These are phyloP conservation scores for Rhagonycha fulva DNA, from an alignment of 2,888 invertebrate species.

Conservation along the genomic window DNA sequence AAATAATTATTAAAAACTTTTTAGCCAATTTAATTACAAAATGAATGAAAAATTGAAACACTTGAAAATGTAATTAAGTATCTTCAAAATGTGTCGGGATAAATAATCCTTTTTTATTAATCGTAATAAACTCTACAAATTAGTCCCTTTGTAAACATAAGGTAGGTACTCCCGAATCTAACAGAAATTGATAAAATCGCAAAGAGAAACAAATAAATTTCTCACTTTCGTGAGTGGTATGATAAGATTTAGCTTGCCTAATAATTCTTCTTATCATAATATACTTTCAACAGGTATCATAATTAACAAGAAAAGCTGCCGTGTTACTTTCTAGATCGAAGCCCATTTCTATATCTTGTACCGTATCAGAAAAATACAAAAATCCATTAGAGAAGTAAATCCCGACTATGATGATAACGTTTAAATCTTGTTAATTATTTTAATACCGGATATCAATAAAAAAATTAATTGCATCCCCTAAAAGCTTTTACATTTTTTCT, in stretches of 20 bases:
- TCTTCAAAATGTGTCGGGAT: too few relatives aligned
- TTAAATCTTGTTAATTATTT: background rate
- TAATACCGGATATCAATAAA: background rate
- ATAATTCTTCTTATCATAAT: background rate
- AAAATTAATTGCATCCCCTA: background rate
- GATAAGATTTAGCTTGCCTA: background rate
- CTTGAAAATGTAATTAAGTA: too few relatives aligned
- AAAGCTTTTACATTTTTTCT: background rate
- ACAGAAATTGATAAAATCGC: background rate
- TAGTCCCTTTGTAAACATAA: background rate
- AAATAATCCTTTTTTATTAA: too few relatives aligned
- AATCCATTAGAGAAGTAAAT: background rate
- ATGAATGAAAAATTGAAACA: too few relatives aligned
- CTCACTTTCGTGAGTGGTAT: background rate
- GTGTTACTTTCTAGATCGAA: background rate
- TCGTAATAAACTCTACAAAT: too few relatives aligned
- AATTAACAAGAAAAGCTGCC: background rate
- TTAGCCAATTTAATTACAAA: too few relatives aligned
- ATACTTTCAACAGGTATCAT: background rate
- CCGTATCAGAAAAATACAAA: background rate
- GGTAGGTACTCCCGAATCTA: background rate
- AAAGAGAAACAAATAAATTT: background rate
- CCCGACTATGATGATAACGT: background rate
- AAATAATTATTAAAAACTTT: too few relatives aligned
- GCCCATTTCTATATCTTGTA: background rate